These are phyloP conservation scores for Lathronympha strigana DNA, from an alignment of 2,888 invertebrate genomes.

Conservation along the genomic window DNA sequence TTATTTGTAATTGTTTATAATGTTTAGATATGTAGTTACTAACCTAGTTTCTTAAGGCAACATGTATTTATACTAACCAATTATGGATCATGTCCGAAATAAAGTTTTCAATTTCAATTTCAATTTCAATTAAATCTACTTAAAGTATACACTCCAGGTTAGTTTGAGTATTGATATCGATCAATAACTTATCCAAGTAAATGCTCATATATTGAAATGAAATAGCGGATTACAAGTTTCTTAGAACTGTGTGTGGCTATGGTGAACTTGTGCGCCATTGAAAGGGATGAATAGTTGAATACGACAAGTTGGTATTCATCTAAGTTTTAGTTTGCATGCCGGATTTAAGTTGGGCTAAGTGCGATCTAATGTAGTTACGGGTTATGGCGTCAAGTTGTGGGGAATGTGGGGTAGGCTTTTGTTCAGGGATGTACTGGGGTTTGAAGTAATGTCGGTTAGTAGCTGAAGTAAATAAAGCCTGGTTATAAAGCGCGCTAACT, in stretches of 20 bases:
- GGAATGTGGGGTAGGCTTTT: not conserved
- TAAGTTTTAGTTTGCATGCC: conserved; percentile 6
- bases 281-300: conserved; percentile 8
- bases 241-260: not conserved
- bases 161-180: no score
- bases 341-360: conserved; percentile 2
- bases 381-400: conserved; percentile 12
- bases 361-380: conserved; percentile 1
- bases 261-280: not conserved
- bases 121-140: no score
- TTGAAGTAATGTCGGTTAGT: not conserved
- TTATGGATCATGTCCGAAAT: no score
- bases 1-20: no score
- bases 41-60: no score
- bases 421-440: not conserved
- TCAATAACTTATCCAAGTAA: not conserved
- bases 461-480: no score
- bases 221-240: not conserved
- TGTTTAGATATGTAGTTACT: no score
- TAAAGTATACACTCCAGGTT: no score
- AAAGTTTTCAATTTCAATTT: no score
- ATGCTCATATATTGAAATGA: no score
- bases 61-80: no score
- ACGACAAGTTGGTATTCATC: conserved; percentile 14
- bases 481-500: no score